phyloP scores from a whole-genome alignment of 2,888 invertebrate species.

The Xestia xanthographa region DNA sequence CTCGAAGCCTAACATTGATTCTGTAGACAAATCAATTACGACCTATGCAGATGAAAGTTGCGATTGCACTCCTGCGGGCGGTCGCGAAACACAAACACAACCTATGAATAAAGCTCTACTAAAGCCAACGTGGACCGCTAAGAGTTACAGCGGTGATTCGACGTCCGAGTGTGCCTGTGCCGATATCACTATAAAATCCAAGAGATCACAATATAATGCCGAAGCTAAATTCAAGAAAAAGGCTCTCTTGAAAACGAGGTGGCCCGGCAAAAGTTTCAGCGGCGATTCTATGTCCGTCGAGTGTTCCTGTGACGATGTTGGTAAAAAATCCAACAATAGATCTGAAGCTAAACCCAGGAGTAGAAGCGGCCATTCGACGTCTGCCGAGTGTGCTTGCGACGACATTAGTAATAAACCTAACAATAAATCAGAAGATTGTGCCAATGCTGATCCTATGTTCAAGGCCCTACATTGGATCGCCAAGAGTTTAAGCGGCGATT shows the following conservation, averaged over 20 bases:
- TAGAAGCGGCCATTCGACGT: too few relatives aligned
- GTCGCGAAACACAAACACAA: slow-evolving; percentile 67
- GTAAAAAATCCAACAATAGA: slow-evolving; percentile 5
- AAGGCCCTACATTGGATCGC: too few relatives aligned
- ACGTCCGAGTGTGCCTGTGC: background rate
- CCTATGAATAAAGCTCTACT: background rate
- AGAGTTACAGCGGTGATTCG: slow-evolving; percentile 10
- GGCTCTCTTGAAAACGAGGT: background rate
- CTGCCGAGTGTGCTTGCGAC: too few relatives aligned
- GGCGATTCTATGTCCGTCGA: background rate
- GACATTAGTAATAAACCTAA: too few relatives aligned
- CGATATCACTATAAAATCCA: background rate
- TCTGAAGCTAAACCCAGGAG: background rate
- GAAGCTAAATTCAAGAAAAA: background rate
- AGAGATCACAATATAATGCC: slow-evolving; percentile 1
- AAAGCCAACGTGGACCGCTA: background rate
- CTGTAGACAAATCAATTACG: slow-evolving; percentile 71
- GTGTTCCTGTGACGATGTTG: background rate
- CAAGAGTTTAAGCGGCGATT: slow-evolving; percentile 1
- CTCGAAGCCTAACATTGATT: slow-evolving; percentile 14
- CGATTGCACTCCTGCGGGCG: slow-evolving; percentile 55
- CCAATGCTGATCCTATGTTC: too few relatives aligned
- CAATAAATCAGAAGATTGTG: too few relatives aligned
- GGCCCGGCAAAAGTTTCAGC: background rate
- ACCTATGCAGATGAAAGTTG: slow-evolving; percentile 73